These are phyloP conservation scores for Todiramphus chloris DNA, from an alignment of 2,113 vertebrate genomes.

Conservation along the genomic window DNA sequence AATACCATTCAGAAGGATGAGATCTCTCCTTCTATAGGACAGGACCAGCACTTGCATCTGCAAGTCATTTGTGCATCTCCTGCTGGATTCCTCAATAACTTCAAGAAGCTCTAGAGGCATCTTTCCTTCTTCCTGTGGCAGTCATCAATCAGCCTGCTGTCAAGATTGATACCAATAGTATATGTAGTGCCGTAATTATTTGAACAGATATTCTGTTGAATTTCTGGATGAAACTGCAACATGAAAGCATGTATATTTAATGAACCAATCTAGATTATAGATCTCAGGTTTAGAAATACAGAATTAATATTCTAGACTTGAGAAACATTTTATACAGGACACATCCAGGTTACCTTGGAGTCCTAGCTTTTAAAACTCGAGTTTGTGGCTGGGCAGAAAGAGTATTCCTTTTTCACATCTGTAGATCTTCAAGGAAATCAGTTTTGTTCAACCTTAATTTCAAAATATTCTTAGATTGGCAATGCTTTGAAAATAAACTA, in stretches of 20 bases:
- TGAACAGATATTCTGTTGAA: background rate
- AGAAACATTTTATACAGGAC: background rate
- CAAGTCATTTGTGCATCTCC: background rate
- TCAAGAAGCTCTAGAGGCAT: background rate
- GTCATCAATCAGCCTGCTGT: background rate
- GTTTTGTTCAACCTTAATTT: background rate
- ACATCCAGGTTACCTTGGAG: background rate
- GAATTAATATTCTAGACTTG: background rate
- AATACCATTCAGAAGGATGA: background rate
- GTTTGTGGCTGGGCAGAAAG: background rate
- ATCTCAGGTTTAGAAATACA: background rate
- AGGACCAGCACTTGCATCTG: background rate
- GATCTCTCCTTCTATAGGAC: background rate
- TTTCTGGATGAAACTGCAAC: background rate
- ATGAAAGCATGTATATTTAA: background rate
- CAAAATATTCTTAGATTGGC: background rate
- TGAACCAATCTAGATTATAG: background rate
- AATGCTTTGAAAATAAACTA: background rate
- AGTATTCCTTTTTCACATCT: background rate
- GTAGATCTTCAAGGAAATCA: background rate
- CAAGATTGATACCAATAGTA: background rate
- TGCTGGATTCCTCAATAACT: background rate
- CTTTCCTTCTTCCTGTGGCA: background rate
- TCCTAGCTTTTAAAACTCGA: background rate
- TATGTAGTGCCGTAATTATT: background rate